A percentile compares a stretch with the other conserved stretches of the same genome.
Conservation (phyloP, 1,140 invertebrate species). For the Sweltsa coloradensis region DNA sequence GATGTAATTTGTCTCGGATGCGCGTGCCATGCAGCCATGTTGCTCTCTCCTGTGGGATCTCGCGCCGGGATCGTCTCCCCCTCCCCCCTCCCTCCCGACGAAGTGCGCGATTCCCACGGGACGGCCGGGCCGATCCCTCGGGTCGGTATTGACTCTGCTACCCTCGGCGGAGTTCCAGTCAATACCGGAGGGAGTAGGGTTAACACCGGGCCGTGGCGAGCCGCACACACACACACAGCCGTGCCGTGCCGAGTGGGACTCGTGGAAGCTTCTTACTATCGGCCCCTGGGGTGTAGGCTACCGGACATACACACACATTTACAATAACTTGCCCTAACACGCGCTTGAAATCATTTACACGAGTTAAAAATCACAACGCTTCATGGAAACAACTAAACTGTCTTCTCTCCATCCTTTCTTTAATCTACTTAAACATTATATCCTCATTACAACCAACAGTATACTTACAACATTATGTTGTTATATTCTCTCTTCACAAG, state of each 20-base stretch:
- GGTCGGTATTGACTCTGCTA: constrained; percentile 31
- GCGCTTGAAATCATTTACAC: too few relatives aligned
- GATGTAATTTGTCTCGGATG: constrained; percentile 15
- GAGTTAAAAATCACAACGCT: too few relatives aligned
- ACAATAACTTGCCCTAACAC: too few relatives aligned
- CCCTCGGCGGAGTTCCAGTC: constrained; percentile 25
- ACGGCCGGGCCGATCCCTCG: constrained; percentile 21
- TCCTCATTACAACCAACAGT: too few relatives aligned
- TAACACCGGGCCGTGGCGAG: constrained; percentile 14
- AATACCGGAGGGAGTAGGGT: constrained; percentile 29
- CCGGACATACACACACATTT: too few relatives aligned
- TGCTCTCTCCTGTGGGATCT: constrained; percentile 1
- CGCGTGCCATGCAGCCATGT: constrained; percentile 14
- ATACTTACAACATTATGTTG: too few relatives aligned
- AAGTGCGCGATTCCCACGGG: background rate
- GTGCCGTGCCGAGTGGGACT: constrained; percentile 3
- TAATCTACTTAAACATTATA: too few relatives aligned
- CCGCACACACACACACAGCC: constrained; percentile 17
- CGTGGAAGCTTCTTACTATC: background rate
- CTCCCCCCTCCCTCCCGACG: background rate
- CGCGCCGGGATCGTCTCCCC: background rate
- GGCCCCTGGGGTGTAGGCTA: background rate
- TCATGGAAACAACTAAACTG: too few relatives aligned
- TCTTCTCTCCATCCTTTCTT: too few relatives aligned
- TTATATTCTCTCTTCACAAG: too few relatives aligned